These are phyloP conservation scores for Ctenosaura bakeri DNA, from an alignment of 2,797 vertebrate genomes.

Conservation along the genomic window DNA sequence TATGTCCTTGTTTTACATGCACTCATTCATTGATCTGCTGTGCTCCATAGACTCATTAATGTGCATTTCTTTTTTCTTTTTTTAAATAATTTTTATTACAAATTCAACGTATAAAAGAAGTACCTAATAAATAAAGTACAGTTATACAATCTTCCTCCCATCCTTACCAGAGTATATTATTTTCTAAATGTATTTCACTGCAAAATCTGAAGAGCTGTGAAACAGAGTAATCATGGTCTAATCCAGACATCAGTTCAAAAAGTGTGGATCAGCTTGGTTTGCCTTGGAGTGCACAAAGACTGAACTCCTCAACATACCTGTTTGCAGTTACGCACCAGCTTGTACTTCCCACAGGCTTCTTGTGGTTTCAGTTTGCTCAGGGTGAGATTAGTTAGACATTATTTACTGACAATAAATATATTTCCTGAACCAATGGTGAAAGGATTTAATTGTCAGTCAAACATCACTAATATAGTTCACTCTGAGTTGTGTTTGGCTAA, in stretches of 20 bases:
- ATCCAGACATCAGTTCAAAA: background rate
- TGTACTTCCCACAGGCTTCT: background rate
- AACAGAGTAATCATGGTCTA: background rate
- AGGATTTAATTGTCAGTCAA: background rate
- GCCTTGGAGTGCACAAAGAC: background rate
- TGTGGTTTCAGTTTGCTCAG: background rate
- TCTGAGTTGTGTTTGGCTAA: constrained; percentile 29
- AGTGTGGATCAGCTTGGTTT: background rate
- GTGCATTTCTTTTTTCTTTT: background rate
- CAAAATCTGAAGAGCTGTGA: background rate
- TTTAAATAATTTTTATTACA: too few species aligned
- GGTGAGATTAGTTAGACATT: background rate
- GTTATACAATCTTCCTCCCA: too few species aligned
- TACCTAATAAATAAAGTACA: too few species aligned
- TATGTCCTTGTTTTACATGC: background rate
- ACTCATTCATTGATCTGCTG: background rate
- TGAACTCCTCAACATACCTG: background rate
- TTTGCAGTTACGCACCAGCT: background rate
- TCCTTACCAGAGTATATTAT: too few species aligned
- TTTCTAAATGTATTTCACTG: background rate
- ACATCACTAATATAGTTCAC: constrained; percentile 33
- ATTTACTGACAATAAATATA: constrained; percentile 10
- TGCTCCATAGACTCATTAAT: background rate
- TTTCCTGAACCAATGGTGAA: background rate
- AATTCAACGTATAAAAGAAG: too few species aligned